Base-by-base conservation (phyloP, 1,140 invertebrate genomes). In the Conopomorpha cramerella region DNA sequence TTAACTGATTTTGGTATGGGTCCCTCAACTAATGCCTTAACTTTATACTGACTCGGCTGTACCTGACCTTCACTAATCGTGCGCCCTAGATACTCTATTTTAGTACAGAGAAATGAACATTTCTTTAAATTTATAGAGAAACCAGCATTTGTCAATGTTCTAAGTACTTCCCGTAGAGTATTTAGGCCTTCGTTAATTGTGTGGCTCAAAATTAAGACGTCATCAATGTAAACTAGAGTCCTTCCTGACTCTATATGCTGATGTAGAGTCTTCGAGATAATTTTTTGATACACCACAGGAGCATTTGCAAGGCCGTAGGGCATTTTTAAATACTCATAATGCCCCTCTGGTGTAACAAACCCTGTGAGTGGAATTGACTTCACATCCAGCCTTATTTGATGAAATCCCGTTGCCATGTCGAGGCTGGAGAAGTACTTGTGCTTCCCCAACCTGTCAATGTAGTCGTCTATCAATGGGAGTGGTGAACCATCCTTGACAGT, bases 381-480 rank as follows among this genome's bases (percentile, higher is more conserved):
- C 3, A 7, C 13, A 4, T 29, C 28, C 28, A 29, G 4, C 11
- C 3, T 3, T 29, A 29, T 29, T 11, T 29, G 28, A 29, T 29
- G 8, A 11, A 29, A 13, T 4, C 28, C 28, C 4, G 13, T 29
- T 4, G 28, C 28, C 13, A 29, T 29, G 13, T 29, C 28, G 3
- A 29, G 8, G 3, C 4, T 7, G 28, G 28, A 7, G 13, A 29
- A 29, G 18, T 51, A 32, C 4, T 13, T 27, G 3, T 31, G 13
- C 7, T 51, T 3, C 4, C 28, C 28, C 11, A 29, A 29, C 13
- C 28, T 10, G 11, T 29, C 28, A n/a, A 29, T 29, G 13, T 29
- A 4, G 3, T 4, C 3, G 13, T 59, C 19, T n/a, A 81, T 77
- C 3, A 58, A 29, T 1, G 78, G 80, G 3, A 84, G 33, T 0